These are phyloP conservation scores for Coenonympha arcania DNA, from an alignment of 2,888 invertebrate species.

Conservation along the genomic window DNA sequence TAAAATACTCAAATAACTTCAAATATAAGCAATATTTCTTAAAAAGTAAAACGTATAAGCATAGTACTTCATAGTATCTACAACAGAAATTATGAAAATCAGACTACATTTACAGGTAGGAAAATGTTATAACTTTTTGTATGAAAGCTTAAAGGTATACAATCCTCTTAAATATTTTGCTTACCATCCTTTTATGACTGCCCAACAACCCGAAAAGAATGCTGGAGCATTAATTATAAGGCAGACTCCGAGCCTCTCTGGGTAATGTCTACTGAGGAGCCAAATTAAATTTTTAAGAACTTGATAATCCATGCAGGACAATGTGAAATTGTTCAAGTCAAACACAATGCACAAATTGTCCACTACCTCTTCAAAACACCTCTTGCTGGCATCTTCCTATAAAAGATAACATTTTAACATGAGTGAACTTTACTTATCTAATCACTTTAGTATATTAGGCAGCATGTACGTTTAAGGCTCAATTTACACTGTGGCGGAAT, in stretches of 20 bases:
- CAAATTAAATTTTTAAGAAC: slow-evolving; percentile 85
- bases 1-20: too few relatives aligned
- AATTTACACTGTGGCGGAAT: too few relatives aligned
- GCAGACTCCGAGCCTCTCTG: slow-evolving; percentile 84
- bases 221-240: slow-evolving; percentile 82
- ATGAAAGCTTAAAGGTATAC: too few relatives aligned
- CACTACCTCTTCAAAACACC: slow-evolving; percentile 84
- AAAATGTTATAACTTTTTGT: too few relatives aligned
- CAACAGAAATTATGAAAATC: too few relatives aligned
- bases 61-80: too few relatives aligned
- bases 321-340: slow-evolving; percentile 81
- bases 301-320: slow-evolving; percentile 87
- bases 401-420: slow-evolving; percentile 18
- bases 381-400: slow-evolving; percentile 83
- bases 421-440: background rate
- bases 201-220: slow-evolving; percentile 85
- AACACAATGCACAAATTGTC: slow-evolving; percentile 87
- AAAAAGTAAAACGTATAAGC: too few relatives aligned
- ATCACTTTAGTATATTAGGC: too few relatives aligned
- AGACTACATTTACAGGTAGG: too few relatives aligned
- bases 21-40: too few relatives aligned
- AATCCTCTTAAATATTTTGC: slow-evolving; percentile 31
- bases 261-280: slow-evolving; percentile 83
- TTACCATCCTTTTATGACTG: slow-evolving; percentile 82
- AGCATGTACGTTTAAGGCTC: too few relatives aligned